Percentiles rank a stretch among this genome's conserved stretches.
Conservation (phyloP, 2,113 vertebrate species). For the Tylochromis polylepis region DNA sequence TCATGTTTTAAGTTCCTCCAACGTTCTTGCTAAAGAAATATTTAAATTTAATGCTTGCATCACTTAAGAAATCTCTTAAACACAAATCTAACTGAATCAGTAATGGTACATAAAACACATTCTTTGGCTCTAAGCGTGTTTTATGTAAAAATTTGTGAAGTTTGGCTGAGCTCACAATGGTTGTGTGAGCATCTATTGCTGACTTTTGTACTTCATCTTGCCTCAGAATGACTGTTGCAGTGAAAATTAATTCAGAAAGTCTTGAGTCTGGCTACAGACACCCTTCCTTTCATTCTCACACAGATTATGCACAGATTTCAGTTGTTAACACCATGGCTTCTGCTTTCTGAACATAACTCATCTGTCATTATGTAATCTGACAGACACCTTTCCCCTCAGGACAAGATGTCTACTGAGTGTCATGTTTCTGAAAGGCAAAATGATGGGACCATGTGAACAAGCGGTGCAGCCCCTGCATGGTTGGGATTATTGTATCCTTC, state of each 20-base stretch:
- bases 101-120: not conserved
- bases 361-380: constrained; percentile 13
- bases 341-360: constrained; percentile 5
- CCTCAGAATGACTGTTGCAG: not conserved
- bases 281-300: not conserved
- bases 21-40: fast-evolving
- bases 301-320: not conserved
- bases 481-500: not conserved
- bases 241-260: not conserved
- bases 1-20: not conserved
- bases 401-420: not conserved
- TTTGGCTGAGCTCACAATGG: not conserved
- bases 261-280: not conserved
- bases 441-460: not conserved
- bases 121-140: not conserved
- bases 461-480: not conserved
- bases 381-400: not conserved
- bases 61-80: not conserved
- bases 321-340: not conserved
- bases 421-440: not conserved
- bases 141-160: not conserved
- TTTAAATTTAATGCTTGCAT: not conserved
- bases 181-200: not conserved
- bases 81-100: not conserved
- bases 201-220: not conserved